phyloP scores from a whole-genome alignment of 2,797 vertebrate genomes.

The Scyliorhinus canicula region DNA sequence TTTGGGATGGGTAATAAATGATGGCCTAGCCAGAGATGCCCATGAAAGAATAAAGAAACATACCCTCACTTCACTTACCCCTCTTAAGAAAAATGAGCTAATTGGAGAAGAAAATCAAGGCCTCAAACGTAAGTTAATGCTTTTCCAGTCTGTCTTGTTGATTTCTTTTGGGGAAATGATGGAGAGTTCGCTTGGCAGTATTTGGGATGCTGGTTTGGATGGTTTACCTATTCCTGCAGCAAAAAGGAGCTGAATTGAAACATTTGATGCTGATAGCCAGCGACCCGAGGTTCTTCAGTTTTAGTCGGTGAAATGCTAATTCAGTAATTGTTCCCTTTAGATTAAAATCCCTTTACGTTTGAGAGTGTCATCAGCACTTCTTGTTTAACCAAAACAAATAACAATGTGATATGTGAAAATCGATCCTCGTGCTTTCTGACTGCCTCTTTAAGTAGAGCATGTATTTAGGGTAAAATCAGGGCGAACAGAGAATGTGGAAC shows the following conservation, averaged over 20 bases:
- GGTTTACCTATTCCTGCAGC: not conserved
- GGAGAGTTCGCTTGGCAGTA: not conserved
- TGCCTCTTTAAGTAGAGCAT: not conserved
- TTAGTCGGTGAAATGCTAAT: not conserved
- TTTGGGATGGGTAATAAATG: too few relatives aligned
- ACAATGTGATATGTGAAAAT: slow-evolving; percentile 51
- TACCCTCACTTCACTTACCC: not conserved
- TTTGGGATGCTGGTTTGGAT: not conserved
- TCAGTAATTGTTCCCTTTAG: not conserved
- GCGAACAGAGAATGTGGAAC: not conserved
- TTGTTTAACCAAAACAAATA: slow-evolving; percentile 46
- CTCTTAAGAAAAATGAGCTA: not conserved
- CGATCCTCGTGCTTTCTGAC: slow-evolving; percentile 42
- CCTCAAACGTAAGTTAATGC: not conserved
- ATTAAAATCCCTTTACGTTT: not conserved
- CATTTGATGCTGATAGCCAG: not conserved
- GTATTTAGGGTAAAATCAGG: not conserved
- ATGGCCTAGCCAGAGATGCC: too few relatives aligned
- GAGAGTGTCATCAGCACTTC: not conserved
- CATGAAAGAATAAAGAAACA: not conserved
- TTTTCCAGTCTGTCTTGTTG: not conserved
- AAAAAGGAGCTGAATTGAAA: not conserved
- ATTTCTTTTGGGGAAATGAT: not conserved
- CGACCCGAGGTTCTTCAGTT: not conserved
- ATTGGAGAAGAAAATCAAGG: not conserved